These are phyloP conservation scores for Apocheima hispidaria DNA, from an alignment of 2,888 invertebrate genomes.

Conservation along the genomic window DNA sequence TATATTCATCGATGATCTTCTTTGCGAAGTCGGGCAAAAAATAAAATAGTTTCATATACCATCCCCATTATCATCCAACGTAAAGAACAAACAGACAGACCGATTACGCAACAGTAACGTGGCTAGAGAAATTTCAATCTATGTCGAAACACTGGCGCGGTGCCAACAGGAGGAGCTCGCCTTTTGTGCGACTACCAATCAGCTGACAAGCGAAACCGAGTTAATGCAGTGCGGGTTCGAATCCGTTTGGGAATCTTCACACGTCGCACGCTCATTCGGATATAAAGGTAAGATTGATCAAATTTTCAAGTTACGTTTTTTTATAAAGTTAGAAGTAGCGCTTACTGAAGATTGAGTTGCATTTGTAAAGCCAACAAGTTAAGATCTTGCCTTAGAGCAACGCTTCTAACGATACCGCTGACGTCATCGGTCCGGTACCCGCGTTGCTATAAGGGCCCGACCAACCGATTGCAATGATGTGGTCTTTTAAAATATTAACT, in stretches of 20 bases:
- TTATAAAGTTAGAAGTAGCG: too few species aligned
- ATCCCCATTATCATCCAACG: constrained; percentile 30
- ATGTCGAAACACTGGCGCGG: constrained; percentile 55
- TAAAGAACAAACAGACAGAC: constrained; percentile 53
- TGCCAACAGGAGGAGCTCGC: constrained; percentile 49
- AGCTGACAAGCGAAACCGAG: constrained; percentile 50
- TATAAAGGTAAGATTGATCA: constrained; percentile 18
- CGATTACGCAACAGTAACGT: constrained; percentile 48
- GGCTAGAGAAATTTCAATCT: constrained; percentile 55
- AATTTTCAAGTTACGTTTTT: background rate
- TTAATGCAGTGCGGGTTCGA: constrained; percentile 38
- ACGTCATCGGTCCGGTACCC: too few species aligned
- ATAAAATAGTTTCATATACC: background rate
- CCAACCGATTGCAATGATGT: too few species aligned
- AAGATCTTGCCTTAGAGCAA: too few species aligned
- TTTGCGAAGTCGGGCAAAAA: too few species aligned
- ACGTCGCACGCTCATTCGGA: constrained; percentile 1
- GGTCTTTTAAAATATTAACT: too few species aligned
- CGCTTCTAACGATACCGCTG: too few species aligned
- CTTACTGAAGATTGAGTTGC: too few species aligned
- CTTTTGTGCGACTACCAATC: constrained; percentile 56
- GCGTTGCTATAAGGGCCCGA: too few species aligned
- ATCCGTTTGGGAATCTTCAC: constrained; percentile 16
- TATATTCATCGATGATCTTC: too few species aligned
- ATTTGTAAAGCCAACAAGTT: too few species aligned